These are phyloP conservation scores for Eublepharis macularius DNA, from an alignment of 2,113 vertebrate genomes.

Conservation along the genomic window DNA sequence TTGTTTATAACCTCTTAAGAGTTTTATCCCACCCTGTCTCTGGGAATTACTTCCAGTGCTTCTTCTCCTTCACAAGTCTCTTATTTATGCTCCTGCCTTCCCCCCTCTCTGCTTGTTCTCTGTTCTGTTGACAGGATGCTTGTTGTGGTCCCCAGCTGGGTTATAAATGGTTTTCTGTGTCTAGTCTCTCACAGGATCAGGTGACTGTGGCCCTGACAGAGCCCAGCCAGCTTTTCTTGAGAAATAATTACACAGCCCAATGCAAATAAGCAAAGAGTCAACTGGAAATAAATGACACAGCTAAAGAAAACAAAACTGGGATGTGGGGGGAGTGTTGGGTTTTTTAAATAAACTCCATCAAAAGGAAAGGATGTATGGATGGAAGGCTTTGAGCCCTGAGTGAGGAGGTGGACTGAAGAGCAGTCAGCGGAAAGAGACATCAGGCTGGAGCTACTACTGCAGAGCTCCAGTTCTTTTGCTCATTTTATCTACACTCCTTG, in stretches of 20 bases:
- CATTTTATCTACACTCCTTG: not conserved
- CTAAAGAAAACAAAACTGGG: conserved; percentile 41
- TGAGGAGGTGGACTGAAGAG: too few species aligned
- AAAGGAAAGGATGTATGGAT: not conserved
- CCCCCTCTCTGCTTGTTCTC: not conserved
- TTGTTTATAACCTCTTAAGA: not conserved
- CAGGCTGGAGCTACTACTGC: not conserved
- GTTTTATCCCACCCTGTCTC: not conserved
- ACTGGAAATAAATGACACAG: conserved; percentile 42
- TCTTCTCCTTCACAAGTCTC: not conserved
- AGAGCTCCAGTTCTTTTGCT: not conserved
- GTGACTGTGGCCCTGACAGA: conserved; percentile 17
- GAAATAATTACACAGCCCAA: conserved; percentile 37
- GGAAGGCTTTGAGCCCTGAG: not conserved
- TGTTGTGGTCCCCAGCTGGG: conserved; percentile 14
- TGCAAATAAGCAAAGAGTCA: conserved; percentile 43
- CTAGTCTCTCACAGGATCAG: conserved; percentile 13
- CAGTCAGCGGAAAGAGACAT: too few species aligned
- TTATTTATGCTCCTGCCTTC: not conserved
- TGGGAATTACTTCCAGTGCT: not conserved
- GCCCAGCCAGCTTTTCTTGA: conserved; percentile 22
- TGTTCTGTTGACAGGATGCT: conserved; percentile 7
- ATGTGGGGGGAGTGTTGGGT: not conserved
- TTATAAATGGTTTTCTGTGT: conserved; percentile 17
- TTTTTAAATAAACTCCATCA: conserved; percentile 31